These are phyloP conservation scores for Fabriciana adippe DNA, from an alignment of 2,888 invertebrate species.

Conservation along the genomic window DNA sequence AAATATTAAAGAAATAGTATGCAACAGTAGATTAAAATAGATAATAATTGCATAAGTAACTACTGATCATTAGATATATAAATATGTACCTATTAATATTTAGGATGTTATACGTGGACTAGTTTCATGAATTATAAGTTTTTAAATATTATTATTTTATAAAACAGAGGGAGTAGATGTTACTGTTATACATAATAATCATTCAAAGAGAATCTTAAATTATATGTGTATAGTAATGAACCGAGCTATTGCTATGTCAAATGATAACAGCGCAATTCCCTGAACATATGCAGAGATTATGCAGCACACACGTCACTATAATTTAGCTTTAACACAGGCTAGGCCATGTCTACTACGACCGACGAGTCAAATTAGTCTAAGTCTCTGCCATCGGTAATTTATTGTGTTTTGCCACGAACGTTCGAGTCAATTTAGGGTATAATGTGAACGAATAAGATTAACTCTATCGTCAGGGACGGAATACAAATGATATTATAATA, in stretches of 20 bases:
- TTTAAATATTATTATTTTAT: too few relatives aligned
- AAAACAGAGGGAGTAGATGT: neutral
- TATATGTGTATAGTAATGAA: slow-evolving; percentile 3
- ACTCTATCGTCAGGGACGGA: slow-evolving; percentile 20
- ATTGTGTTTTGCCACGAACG: slow-evolving; percentile 28
- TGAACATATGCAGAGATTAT: slow-evolving; percentile 37
- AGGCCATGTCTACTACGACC: slow-evolving; percentile 30
- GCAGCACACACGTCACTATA: slow-evolving; percentile 37
- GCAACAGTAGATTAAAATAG: too few relatives aligned
- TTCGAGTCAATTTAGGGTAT: slow-evolving; percentile 28
- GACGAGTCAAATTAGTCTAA: slow-evolving; percentile 37
- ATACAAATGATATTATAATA: slow-evolving; percentile 29
- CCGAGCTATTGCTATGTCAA: slow-evolving; percentile 30
- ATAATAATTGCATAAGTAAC: too few relatives aligned
- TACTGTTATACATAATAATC: neutral
- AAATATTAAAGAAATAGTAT: too few relatives aligned
- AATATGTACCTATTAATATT: too few relatives aligned
- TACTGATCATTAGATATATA: too few relatives aligned
- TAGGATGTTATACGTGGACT: too few relatives aligned
- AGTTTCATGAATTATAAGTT: too few relatives aligned
- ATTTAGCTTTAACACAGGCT: slow-evolving; percentile 35
- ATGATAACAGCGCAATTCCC: slow-evolving; percentile 36
- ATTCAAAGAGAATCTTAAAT: slow-evolving; percentile 8
- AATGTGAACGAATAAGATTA: slow-evolving; percentile 28
- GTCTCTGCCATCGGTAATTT: slow-evolving; percentile 31